Base-by-base conservation (phyloP, 2,888 invertebrate genomes). In the Pecten maximus region DNA sequence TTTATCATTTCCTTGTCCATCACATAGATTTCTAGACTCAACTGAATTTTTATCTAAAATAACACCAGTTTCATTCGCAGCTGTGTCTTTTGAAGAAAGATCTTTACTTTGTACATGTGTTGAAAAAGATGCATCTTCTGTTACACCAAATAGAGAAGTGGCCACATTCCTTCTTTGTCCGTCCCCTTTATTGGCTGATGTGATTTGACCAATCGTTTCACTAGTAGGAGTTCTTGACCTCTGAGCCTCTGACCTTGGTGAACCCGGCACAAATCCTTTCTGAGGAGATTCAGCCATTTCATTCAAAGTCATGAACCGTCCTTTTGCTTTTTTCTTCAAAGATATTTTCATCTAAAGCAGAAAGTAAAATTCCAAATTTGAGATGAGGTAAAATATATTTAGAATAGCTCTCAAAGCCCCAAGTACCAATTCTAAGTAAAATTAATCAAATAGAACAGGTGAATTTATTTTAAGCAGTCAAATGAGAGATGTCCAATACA, bases 21-120 rank as follows among this genome's bases (percentile, higher is more conserved):
- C 35, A 35, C 35, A 15, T 10, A 6, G 35, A 35, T 23, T 8
- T 74, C 35, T 12, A 3, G 92, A 91, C 35, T 92, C 91, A 40
- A 92, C 91, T 88, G 91, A 89, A 89, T 91, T 93, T 60, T 93
- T 92, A 16, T 92, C 92, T 35, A 92, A 92, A 44, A 92, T 60
- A 1, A 90, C 50, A 19, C 16, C 60, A 19, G 89, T 88, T 86
- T 40, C 88, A 28, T 28, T 35, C 40, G 40, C 50, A 28, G 87
- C 40, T 50, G 89, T 48, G 2, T 50, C 40, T 35, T 89, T 54
- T 87, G 91, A 89, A 23, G 91, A 90, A 89, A 92, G 91, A 39
- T 88, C 91, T 74, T 91, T 92, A 91, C 92, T 92, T 2, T 92
- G 35, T n/a, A n/a, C n/a, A n/a, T n/a, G n/a, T 28, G 0, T 10